phyloP scores from a whole-genome alignment of 2,113 vertebrate species.

The Alexandromys fortis region DNA sequence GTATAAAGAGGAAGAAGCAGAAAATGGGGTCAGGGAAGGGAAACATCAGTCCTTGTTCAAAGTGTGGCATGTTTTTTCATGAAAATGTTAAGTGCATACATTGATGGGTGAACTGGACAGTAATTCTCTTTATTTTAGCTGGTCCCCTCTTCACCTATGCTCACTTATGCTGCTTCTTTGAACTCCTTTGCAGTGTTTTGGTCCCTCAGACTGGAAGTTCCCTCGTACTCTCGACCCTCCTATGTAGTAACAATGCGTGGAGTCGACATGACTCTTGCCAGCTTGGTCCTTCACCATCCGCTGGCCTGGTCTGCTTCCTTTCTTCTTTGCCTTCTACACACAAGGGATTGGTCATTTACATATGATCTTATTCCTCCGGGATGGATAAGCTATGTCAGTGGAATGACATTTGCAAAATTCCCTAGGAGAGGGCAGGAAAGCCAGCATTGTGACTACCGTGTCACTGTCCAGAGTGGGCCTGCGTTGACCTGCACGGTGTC shows the following conservation, averaged over 20 bases:
- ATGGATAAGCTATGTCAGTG: background rate
- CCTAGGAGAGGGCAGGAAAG: background rate
- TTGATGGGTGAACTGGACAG: background rate
- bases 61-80: background rate
- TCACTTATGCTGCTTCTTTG: background rate
- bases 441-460: background rate
- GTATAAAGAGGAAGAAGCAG: background rate
- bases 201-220: background rate
- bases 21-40: background rate
- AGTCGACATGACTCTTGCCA: background rate
- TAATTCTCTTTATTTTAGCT: background rate
- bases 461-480: background rate
- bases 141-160: background rate
- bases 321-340: background rate
- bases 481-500: background rate
- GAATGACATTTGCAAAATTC: background rate
- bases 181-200: background rate
- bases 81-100: background rate
- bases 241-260: background rate
- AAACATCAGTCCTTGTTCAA: background rate
- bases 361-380: slow-evolving; percentile 40
- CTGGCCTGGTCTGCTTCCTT: background rate
- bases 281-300: background rate
- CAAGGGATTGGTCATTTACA: background rate
- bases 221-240: background rate